A percentile compares a stretch with the other conserved stretches of the same genome.
These are phyloP conservation scores for Exaiptasia diaphana DNA, from an alignment of 64 coral and sea anemone species.

Conservation along the genomic window DNA sequence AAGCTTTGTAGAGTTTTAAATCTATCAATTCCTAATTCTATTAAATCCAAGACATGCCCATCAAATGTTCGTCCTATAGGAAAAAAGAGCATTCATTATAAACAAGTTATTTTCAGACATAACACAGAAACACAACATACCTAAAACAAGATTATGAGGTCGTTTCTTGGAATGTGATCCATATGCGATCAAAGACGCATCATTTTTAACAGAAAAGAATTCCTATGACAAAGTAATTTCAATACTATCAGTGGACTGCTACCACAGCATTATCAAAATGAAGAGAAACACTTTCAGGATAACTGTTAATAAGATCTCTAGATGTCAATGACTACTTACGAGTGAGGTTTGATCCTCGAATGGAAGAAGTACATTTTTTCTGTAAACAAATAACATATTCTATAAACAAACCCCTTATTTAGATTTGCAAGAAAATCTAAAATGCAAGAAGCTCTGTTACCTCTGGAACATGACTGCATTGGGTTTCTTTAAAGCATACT, in stretches of 20 bases:
- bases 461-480: conserved; percentile 85
- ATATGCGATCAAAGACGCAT: conserved; percentile 89
- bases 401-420: background rate
- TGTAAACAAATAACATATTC: background rate
- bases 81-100: background rate
- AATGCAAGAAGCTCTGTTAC: conserved; percentile 52
- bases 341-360: conserved; percentile 97
- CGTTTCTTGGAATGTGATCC: conserved; percentile 98
- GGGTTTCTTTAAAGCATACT: conserved; percentile 89
- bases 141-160: conserved; percentile 89
- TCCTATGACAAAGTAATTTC: conserved; percentile 88
- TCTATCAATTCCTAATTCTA: conserved; percentile 83
- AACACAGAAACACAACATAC: too few relatives aligned
- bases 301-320: too few relatives aligned
- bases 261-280: too few relatives aligned
- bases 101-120: background rate
- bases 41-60: conserved; percentile 88
- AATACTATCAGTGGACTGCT: too few relatives aligned
- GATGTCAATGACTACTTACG: too few relatives aligned
- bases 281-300: too few relatives aligned
- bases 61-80: conserved; percentile 76
- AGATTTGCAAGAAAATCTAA: background rate
- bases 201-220: conserved; percentile 93
- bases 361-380: conserved; percentile 88
- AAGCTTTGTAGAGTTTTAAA: conserved; percentile 72